phyloP scores from a whole-genome alignment of 2,113 vertebrate species.

The Probosciger aterrimus region DNA sequence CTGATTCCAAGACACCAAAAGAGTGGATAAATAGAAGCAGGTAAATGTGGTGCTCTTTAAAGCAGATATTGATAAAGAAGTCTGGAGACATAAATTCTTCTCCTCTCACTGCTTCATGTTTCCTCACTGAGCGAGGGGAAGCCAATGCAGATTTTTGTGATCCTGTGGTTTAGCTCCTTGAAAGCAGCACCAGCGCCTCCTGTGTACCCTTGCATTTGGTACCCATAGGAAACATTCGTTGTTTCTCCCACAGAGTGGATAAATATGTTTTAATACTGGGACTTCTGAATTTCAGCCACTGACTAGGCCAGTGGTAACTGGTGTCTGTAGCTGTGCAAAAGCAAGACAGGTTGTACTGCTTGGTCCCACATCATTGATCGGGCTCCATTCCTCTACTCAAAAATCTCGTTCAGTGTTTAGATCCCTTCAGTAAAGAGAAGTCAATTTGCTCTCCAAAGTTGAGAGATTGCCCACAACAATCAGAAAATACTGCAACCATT shows the following conservation, averaged over 20 bases:
- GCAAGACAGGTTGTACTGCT: neutral
- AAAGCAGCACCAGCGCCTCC: neutral
- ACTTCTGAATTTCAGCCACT: neutral
- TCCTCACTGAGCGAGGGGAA: neutral
- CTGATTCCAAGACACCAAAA: neutral
- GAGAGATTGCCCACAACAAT: neutral
- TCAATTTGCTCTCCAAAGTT: neutral
- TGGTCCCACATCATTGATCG: fast-evolving
- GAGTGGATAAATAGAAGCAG: neutral
- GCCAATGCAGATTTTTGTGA: neutral
- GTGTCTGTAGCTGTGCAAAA: neutral
- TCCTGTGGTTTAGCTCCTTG: neutral
- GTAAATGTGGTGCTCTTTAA: neutral
- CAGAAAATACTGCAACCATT: neutral
- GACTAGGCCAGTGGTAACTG: neutral
- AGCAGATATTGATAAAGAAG: neutral
- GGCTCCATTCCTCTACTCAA: neutral
- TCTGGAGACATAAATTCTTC: neutral
- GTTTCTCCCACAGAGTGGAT: neutral
- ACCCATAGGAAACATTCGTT: neutral
- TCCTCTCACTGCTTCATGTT: neutral
- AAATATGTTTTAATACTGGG: neutral
- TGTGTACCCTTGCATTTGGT: neutral
- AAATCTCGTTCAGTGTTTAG: neutral
- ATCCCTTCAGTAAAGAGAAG: neutral